Evolutionary conservation across 2,888 invertebrate species (phyloP), one percentile per base, ranked within the genome.

Genomic region (Drepanosiphum platanoidis): DNA sequence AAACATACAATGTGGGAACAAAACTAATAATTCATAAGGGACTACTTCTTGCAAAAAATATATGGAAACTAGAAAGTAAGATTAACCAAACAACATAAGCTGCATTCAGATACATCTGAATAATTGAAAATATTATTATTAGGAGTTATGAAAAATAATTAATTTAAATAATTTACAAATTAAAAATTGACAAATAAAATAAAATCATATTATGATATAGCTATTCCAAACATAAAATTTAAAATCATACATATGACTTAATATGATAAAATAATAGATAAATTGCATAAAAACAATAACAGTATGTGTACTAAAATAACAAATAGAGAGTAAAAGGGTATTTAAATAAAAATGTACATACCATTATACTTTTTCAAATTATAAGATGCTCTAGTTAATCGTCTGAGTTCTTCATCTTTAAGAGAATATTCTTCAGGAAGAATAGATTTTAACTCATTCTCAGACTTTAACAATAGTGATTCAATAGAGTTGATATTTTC

Each of bases 301-400:
- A 64, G 11, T 13, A 11, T 11, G 11, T 30, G 27, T 3, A 0
- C 22, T 27, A 30, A 61, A 64, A 64, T 9, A 27, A 30, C 30
- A 72, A 72, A 7, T 72, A 72, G 1, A 30, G 13, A 58, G 13
- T 58, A 74, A 27, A 61, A 61, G 1, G 66, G 34, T n/a, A 7
- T 22, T 15, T 68, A 3, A 68, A 34, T 36, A 3, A 42, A 15
- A n/a, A n/a, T n/a, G n/a, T 75, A 87, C 88, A 89, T 89, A 95
- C 96, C 95, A 89, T 94, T 95, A 89, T 96, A 97, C 89, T 94
- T 93, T 88, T 94, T 93, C 75, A 98, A 92, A 90, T 96, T 96
- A 88, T 94, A 94, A 90, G 97, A 93, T 80, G 97, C 97, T 88
- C 94, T 93, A 87, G 94, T 94, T 74, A 98, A 91, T 75, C 96